A percentile compares a stretch with the other conserved stretches of the same genome.
These are phyloP conservation scores for Psettodes erumei DNA, from an alignment of 2,113 vertebrate genomes.

Conservation along the genomic window DNA sequence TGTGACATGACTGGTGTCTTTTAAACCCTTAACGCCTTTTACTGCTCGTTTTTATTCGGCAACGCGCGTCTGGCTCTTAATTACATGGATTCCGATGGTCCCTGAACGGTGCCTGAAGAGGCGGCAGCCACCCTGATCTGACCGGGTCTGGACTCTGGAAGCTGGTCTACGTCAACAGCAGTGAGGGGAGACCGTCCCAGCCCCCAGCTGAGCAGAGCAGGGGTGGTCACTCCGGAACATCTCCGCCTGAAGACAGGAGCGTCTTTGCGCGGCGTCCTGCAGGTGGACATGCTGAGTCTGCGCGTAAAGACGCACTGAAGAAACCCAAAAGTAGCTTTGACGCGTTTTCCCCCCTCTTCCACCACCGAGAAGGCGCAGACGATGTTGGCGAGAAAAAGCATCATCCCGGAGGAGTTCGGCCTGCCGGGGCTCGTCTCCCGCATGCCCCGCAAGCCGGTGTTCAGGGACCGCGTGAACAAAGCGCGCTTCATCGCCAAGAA, in stretches of 20 bases:
- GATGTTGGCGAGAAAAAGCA: constrained; percentile 97
- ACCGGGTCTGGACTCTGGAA: constrained; percentile 49
- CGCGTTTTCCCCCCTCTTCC: background rate
- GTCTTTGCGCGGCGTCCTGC: background rate
- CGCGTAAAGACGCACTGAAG: constrained; percentile 59
- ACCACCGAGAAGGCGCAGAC: background rate
- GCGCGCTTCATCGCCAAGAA: constrained; percentile 98
- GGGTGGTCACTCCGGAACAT: constrained; percentile 31
- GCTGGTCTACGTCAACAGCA: constrained; percentile 64
- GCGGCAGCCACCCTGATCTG: constrained; percentile 42
- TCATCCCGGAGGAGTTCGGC: constrained; percentile 97
- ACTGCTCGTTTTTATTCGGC: background rate
- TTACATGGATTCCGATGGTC: constrained; percentile 29
- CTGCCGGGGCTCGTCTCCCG: constrained; percentile 92
- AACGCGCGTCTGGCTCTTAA: background rate
- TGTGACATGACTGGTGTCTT: no score
- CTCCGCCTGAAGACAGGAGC: background rate
- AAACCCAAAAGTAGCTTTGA: background rate
- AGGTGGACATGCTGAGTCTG: constrained; percentile 22
- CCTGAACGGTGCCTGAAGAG: constrained; percentile 7
- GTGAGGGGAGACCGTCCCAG: constrained; percentile 53
- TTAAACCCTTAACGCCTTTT: background rate
- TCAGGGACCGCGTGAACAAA: constrained; percentile 91
- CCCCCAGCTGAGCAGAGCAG: constrained; percentile 45
- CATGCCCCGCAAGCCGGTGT: constrained; percentile 92